These are phyloP conservation scores for Rhadinocentrus ornatus DNA, from an alignment of 2,797 vertebrate genomes.

Conservation along the genomic window DNA sequence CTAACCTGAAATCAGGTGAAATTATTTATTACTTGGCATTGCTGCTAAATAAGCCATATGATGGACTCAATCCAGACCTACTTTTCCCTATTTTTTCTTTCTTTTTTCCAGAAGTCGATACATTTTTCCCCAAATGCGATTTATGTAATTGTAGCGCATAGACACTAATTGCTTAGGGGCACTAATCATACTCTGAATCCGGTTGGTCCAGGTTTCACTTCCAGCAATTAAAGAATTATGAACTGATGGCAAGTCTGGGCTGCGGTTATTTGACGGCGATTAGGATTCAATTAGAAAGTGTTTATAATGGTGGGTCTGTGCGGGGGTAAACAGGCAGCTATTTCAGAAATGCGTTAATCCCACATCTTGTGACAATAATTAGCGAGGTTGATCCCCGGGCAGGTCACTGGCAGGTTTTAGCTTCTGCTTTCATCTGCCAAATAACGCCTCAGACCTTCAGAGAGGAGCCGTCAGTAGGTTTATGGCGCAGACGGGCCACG, in stretches of 20 bases:
- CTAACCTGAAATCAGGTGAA: neutral
- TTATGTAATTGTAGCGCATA: slow-evolving; percentile 33
- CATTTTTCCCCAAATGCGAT: slow-evolving; percentile 38
- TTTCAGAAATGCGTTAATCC: slow-evolving; percentile 99
- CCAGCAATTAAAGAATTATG: slow-evolving; percentile 92
- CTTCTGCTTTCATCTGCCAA: slow-evolving; percentile 85
- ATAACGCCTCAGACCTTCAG: slow-evolving; percentile 71
- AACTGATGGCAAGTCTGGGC: slow-evolving; percentile 87
- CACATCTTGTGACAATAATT: slow-evolving; percentile 99
- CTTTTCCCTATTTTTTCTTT: neutral
- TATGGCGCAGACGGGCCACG: slow-evolving; percentile 34
- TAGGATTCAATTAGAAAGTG: slow-evolving; percentile 99
- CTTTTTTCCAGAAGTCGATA: slow-evolving; percentile 1
- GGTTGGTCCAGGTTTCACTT: slow-evolving; percentile 66
- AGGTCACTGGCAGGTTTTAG: slow-evolving; percentile 85
- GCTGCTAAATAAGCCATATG: neutral
- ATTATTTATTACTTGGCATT: neutral
- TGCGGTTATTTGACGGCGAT: slow-evolving; percentile 95
- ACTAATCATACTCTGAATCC: slow-evolving; percentile 60
- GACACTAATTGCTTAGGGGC: slow-evolving; percentile 41
- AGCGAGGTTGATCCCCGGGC: slow-evolving; percentile 86
- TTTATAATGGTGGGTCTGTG: slow-evolving; percentile 90
- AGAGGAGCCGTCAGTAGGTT: slow-evolving; percentile 32
- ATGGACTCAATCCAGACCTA: slow-evolving; percentile 1
- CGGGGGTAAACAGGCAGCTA: slow-evolving; percentile 97